Evolutionary conservation across 2,113 vertebrate genomes (phyloP).

Genomic region (rat (Rattus norvegicus)): DNA sequence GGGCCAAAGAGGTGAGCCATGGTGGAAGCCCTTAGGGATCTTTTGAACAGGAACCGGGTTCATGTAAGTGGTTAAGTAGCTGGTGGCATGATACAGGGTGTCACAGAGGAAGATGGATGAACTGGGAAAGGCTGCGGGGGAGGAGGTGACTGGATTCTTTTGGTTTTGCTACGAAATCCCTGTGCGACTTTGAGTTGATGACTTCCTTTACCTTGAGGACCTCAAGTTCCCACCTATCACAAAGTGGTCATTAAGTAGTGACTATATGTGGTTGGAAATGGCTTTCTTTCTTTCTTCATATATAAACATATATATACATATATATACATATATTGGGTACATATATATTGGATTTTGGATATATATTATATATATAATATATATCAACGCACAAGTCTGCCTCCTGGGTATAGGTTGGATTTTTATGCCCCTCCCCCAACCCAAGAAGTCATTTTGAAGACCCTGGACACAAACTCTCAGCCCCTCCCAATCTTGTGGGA

Average conservation of each 20-base stretch:
- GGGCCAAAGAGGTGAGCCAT: not conserved
- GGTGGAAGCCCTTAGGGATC: not conserved
- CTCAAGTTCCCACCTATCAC: not conserved
- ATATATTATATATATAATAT: no score
- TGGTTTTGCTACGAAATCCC: not conserved
- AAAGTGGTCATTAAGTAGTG: not conserved
- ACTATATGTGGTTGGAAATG: not conserved
- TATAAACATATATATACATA: no score
- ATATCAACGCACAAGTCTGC: not conserved
- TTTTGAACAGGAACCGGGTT: not conserved
- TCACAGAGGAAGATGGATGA: not conserved
- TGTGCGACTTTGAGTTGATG: not conserved
- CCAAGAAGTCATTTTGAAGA: not conserved
- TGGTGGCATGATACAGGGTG: not conserved
- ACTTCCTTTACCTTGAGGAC: not conserved
- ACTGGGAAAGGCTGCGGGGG: conserved; percentile 11
- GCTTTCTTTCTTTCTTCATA: no score
- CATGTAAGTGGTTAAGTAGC: not conserved
- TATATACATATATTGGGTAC: no score
- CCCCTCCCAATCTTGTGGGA: rapidly evolving
- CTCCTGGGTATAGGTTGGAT: not conserved
- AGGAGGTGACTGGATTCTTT: not conserved
- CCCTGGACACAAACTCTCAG: not conserved
- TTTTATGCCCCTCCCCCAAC: not conserved
- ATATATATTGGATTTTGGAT: no score